These are phyloP conservation scores for Augiades crinisus DNA, from an alignment of 2,888 invertebrate genomes.

Conservation along the genomic window DNA sequence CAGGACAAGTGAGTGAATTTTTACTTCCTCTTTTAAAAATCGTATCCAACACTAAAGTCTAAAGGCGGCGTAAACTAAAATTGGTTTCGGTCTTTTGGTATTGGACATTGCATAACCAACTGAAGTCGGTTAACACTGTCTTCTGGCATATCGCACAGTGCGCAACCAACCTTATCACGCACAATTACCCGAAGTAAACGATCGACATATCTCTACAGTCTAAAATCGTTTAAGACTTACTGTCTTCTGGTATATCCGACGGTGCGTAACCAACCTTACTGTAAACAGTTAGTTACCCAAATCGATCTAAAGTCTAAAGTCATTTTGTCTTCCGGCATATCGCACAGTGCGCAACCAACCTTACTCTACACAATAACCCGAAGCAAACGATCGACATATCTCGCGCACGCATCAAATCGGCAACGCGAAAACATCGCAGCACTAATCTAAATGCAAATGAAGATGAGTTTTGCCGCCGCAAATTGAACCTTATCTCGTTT, in stretches of 20 bases:
- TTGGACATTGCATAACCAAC: too few species aligned
- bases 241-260: too few species aligned
- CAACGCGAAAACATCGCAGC: conserved; percentile 30
- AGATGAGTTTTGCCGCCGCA: conserved; percentile 39
- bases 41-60: too few species aligned
- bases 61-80: too few species aligned
- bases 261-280: too few species aligned
- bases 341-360: neutral
- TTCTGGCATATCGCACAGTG: neutral
- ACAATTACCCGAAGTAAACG: neutral
- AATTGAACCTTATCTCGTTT: conserved; percentile 40
- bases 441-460: conserved; percentile 62
- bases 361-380: neutral
- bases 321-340: neutral
- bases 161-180: too few species aligned
- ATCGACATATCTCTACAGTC: conserved; percentile 21
- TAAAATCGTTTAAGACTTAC: too few species aligned
- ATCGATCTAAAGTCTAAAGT: neutral
- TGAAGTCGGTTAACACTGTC: too few species aligned
- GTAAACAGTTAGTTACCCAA: too few species aligned
- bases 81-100: too few species aligned
- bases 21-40: too few species aligned
- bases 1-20: too few species aligned
- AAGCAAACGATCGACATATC: conserved; percentile 17
- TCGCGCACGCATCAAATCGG: conserved; percentile 22